Base-by-base conservation (phyloP, 2,797 vertebrate genomes). In the Sitta carolinensis region DNA sequence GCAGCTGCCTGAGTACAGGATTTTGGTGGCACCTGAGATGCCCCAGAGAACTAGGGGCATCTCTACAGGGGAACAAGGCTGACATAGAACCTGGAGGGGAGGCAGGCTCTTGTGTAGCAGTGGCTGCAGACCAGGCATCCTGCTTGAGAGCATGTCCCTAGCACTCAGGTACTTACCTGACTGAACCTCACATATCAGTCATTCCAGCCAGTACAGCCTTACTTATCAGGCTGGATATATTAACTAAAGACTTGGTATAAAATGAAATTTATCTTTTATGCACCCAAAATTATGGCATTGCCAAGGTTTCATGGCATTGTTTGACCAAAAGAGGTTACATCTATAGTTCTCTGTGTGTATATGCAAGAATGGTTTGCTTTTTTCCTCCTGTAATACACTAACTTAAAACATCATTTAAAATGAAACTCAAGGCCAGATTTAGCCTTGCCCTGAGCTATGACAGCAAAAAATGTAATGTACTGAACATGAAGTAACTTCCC, bases 361-460 rank as follows among this genome's bases (percentile, higher is more conserved):
- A 30, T 84, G 75, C 45, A 84, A 50, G 85, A 89, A 58, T 52
- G 29, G 38, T 83, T 93, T 84, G 54, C 6, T 29, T 86, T 85
- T 82, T 90, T 27, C 14, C 30, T 58, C 23, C 15, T 23, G 36
- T 50, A 94, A 87, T 55, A 43, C 47, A 54, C 40, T 34, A 68
- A 57, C 38, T 77, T 94, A 77, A 58, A 70, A 17, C 73, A 87
- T 91, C 43, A 50, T 91, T 95, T 91, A 72, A 92, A 90, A 81
- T 48, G 34, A 85, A 89, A 90, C 54, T 87, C 67, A 67, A 51
- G 87, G 81, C 90, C 78, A 67, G 59, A 80, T 48, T 86, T 90
- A 89, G 84, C 92, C 88, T 94, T 84, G 81, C 95, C 80, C 57
- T 82, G 55, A 91, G 94, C 90, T 87, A 54, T 86, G 62, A 43